Evolutionary conservation across 2,888 invertebrate genomes (phyloP), one percentile per base, ranked within the genome.

Genomic region (Agriopis marginaria): DNA sequence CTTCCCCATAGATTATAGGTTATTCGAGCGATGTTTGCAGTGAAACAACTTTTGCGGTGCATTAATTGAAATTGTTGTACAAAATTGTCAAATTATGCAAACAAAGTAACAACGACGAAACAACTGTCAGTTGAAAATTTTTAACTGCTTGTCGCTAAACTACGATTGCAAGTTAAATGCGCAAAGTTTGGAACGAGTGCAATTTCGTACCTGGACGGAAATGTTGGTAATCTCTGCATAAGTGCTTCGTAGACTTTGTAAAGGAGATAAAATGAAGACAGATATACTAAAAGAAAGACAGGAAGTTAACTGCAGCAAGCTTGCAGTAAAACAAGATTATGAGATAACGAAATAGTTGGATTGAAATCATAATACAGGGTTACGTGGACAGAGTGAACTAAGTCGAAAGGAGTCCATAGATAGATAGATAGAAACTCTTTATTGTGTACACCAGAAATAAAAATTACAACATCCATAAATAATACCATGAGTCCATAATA

Each of bases 181-280:
- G 51, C 23, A 68, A 68, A 68, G 53, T 68, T 68, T 45, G 23
- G 17, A 63, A 62, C 56, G 60, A 53, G 53, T 54, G 51, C 56
- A 56, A 49, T 58, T 58, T 53, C 45, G 32, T 63, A 59, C 45
- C 62, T 53, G 47, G 14, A 49, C 63, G 45, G 45, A 63, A 63
- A 32, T 53, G 63, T 63, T 63, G 32, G 61, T 55, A 58, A 62
- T 67, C 56, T 51, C 23, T 39, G 56, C 45, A 58, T 51, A 67
- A 62, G 53, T 63, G 32, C 53, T 59, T 54, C 63, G 63, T 39
- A 12, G 12, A 68, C 63, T 67, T 59, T 63, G 68, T 63, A 63
- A 42, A 14, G 23, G 32, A 66, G 53, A 53, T 66, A 66, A 12
- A 54, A 54, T 54, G 54, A 14, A 45, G 58, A 12, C 45, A 47